Evolutionary conservation across 2,888 invertebrate species (phyloP).

Genomic region (Monoplex corrugatus): DNA sequence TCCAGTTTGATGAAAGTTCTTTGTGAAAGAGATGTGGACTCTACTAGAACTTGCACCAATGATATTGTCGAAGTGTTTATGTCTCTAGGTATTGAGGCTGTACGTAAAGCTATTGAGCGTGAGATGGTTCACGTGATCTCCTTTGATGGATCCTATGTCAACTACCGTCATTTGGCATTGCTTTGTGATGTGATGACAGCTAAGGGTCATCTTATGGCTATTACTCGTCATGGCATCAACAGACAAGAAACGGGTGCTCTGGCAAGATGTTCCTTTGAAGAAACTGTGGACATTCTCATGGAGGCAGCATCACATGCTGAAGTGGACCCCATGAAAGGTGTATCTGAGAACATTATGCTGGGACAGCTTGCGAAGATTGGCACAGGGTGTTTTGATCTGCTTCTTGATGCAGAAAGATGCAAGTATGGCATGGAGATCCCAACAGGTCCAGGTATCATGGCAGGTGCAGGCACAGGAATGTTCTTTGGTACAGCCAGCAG

Average conservation of each 20-base stretch:
- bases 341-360: slow-evolving; percentile 99
- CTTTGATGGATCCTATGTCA: slow-evolving; percentile 99
- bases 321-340: slow-evolving; percentile 98
- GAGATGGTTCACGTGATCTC: slow-evolving; percentile 99
- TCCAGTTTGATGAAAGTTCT: slow-evolving; percentile 98
- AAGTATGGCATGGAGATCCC: slow-evolving; percentile 99
- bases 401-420: slow-evolving; percentile 99
- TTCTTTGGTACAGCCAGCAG: slow-evolving; percentile 79
- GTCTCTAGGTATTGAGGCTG: slow-evolving; percentile 98
- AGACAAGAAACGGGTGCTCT: slow-evolving; percentile 97
- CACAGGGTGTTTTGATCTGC: slow-evolving; percentile 97
- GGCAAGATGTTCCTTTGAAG: slow-evolving; percentile 99
- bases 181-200: slow-evolving; percentile 99
- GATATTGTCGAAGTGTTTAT: slow-evolving; percentile 99
- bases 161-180: slow-evolving; percentile 99
- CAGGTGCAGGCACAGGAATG: slow-evolving; percentile 77
- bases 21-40: slow-evolving; percentile 99
- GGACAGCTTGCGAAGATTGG: slow-evolving; percentile 99
- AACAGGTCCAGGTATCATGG: slow-evolving; percentile 76
- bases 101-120: slow-evolving; percentile 98
- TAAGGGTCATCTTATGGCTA: slow-evolving; percentile 99
- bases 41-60: slow-evolving; percentile 97
- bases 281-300: slow-evolving; percentile 98
- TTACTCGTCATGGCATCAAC: slow-evolving; percentile 99
- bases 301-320: slow-evolving; percentile 99